Evolutionary conservation across 2,113 vertebrate genomes (phyloP), one percentile per base, ranked within the genome.

Genomic region (Chionis minor): DNA sequence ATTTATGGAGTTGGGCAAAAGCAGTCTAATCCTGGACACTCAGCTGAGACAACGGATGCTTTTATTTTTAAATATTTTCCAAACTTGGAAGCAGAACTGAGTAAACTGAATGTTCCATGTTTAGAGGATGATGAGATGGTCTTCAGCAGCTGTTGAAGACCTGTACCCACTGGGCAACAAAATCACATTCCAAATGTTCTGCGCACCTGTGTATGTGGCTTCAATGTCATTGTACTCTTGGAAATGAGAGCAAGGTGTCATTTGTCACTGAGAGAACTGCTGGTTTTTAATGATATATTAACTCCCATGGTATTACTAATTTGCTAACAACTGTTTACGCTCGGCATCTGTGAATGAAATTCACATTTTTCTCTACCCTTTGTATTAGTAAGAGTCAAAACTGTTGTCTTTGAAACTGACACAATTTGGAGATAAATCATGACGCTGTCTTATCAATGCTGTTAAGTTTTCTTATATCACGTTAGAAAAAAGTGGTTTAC

Each of bases 51-150:
- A 84, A 91, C 80, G 94, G 82, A 94, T 91, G 88, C 92, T 91
- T 96, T 95, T 96, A 72, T 96, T 95, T 96, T 83, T 86, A 81
- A 75, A 63, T 19, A 3, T 63, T 81, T 93, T 66, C 94, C 97
- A 84, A 79, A 87, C 59, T 87, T 95, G 95, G 91, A 93, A 96
- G 73, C 52, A 95, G 88, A 96, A 72, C 72, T 11, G 47, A 75
- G 82, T 52, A 83, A 85, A 52, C 56, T 47, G 63, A 67, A 26
- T n/a, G 71, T 69, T 94, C 93, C 67, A 14, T 51, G 67, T 95
- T 38, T 10, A 74, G 86, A 71, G 74, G 81, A 45, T 88, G 20
- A 62, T 16, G 82, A 84, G 75, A 52, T 78, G 44, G 30, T 62
- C 55, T 86, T 66, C 56, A 88, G 95, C 92, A 94, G 88, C 86